Evolutionary conservation across 2,113 vertebrate genomes (phyloP).

Genomic region (Nothobranchius furzeri): DNA sequence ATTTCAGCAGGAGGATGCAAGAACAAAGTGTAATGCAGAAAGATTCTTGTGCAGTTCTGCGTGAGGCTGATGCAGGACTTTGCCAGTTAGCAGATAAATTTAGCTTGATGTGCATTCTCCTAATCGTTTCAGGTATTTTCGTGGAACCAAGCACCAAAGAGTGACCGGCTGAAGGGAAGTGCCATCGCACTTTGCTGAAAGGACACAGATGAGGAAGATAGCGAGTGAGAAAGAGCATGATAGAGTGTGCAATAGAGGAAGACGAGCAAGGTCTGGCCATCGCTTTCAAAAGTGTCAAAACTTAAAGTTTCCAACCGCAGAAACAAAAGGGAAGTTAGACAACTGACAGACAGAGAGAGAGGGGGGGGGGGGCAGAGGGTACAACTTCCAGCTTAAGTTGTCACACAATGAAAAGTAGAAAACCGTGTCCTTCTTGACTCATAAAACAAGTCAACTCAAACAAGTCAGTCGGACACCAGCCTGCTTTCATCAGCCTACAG

Average conservation of each 20-base stretch:
- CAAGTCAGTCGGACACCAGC: conserved; percentile 28
- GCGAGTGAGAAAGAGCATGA: conserved; percentile 55
- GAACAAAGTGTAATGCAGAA: background rate
- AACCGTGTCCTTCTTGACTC: conserved; percentile 44
- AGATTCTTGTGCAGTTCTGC: background rate
- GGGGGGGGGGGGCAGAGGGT: conserved; percentile 4
- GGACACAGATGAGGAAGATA: conserved; percentile 56
- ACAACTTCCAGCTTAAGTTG: conserved; percentile 16
- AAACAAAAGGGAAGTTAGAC: conserved; percentile 81
- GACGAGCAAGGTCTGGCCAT: conserved; percentile 75
- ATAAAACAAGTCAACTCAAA: conserved; percentile 7
- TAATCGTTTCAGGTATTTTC: background rate
- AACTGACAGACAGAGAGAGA: conserved; percentile 68
- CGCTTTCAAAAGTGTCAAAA: conserved; percentile 83
- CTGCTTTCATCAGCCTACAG: conserved; percentile 13
- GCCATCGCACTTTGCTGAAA: conserved; percentile 9
- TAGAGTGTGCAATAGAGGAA: conserved; percentile 73
- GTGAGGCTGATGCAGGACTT: background rate
- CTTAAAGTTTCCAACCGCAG: conserved; percentile 85
- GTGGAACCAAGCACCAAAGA: conserved; percentile 3
- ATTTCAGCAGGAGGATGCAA: background rate
- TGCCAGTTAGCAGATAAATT: background rate
- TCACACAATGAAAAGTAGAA: conserved; percentile 28
- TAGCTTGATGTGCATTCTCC: background rate
- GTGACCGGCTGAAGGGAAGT: conserved; percentile 9